Evolutionary conservation across 2,797 vertebrate species (phyloP).

Genomic region (Pogoniulus pusillus): DNA sequence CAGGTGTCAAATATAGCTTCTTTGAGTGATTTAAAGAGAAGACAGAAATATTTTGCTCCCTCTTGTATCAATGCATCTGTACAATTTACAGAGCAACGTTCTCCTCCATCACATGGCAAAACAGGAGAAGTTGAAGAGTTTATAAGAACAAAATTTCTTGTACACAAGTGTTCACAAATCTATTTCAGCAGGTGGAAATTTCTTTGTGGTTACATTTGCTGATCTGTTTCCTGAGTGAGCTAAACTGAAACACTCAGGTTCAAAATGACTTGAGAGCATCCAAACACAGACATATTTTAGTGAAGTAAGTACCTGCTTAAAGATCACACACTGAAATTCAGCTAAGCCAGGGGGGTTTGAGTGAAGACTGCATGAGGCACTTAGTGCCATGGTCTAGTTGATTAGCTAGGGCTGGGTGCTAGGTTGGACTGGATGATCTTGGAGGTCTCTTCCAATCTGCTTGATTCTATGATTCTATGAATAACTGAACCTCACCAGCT

Average conservation of each 20-base stretch:
- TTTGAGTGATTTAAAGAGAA: background rate
- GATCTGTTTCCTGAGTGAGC: background rate
- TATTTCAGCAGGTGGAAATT: background rate
- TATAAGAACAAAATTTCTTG: background rate
- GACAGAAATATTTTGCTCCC: background rate
- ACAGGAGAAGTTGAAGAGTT: background rate
- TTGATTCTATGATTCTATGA: too few species aligned
- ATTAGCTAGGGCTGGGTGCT: too few species aligned
- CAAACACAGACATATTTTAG: background rate
- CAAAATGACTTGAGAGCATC: background rate
- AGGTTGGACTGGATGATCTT: too few species aligned
- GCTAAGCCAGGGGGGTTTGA: background rate
- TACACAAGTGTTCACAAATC: fast-evolving
- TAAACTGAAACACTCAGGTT: background rate
- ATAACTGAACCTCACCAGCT: background rate
- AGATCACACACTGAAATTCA: background rate
- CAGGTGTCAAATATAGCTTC: background rate
- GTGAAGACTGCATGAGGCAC: too few species aligned
- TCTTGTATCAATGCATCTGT: fast-evolving
- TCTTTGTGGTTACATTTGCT: background rate
- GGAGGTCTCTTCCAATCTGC: too few species aligned
- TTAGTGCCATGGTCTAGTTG: too few species aligned
- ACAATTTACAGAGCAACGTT: background rate
- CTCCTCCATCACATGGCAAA: background rate
- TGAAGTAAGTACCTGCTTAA: background rate